phyloP scores from a whole-genome alignment of 2,888 invertebrate genomes.

The Drosophila quinaria region DNA sequence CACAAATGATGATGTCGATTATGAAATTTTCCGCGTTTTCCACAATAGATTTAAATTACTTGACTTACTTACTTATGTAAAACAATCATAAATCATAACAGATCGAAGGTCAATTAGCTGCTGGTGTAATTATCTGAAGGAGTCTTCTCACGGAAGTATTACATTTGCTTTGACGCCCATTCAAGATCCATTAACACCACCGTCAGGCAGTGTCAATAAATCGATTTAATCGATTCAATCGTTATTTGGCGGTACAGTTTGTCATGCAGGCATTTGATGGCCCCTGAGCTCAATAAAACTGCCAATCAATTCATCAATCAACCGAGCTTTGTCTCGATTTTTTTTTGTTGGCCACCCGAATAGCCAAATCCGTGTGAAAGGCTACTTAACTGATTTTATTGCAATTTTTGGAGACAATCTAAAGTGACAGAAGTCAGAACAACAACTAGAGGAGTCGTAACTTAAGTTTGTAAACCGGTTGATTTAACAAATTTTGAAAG shows the following conservation, averaged over 20 bases:
- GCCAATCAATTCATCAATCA: conserved; percentile 70
- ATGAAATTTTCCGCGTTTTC: background rate
- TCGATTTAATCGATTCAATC: conserved; percentile 20
- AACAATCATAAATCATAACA: conserved; percentile 27
- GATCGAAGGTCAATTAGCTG: conserved; percentile 29
- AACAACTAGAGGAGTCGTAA: conserved; percentile 11
- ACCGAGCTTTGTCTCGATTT: conserved; percentile 47
- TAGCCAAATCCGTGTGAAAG: conserved; percentile 39
- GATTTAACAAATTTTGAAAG: conserved; percentile 71
- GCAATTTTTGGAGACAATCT: conserved; percentile 50
- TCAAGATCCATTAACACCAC: conserved; percentile 37
- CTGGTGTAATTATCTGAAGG: conserved; percentile 27
- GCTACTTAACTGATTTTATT: conserved; percentile 56
- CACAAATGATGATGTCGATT: background rate
- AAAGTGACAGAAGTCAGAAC: conserved; percentile 8
- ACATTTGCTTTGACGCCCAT: conserved; percentile 34
- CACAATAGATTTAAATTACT: conserved; percentile 1
- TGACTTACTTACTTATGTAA: conserved; percentile 16
- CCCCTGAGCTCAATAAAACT: conserved; percentile 38
- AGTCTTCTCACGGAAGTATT: conserved; percentile 49
- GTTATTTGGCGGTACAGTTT: conserved; percentile 20
- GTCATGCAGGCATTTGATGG: conserved; percentile 16
- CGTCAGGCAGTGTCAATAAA: conserved; percentile 20
- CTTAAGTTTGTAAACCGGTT: conserved; percentile 68
- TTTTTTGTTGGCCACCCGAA: conserved; percentile 24